Percentiles rank a stretch among this genome's conserved stretches.
Conservation (phyloP, 2,113 vertebrate genomes). For the Cephalopterus ornatus region DNA sequence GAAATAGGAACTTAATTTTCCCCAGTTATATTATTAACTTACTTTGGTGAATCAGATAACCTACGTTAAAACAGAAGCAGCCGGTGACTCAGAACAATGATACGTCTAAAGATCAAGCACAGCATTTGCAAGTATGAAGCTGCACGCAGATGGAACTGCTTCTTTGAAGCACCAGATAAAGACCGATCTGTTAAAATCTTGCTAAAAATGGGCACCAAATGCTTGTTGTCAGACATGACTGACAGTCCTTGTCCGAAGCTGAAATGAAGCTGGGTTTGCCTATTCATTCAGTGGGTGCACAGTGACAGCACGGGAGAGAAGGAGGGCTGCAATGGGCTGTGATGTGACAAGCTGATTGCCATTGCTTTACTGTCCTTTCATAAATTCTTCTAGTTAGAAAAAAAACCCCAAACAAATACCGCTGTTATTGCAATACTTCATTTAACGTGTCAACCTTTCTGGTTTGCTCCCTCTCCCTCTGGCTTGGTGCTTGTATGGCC, state of each 20-base stretch:
- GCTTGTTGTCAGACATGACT: slow-evolving; percentile 60
- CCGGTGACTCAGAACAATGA: slow-evolving; percentile 28
- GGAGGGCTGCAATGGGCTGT: background rate
- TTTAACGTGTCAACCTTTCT: background rate
- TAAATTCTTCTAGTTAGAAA: background rate
- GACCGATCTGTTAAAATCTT: slow-evolving; percentile 46
- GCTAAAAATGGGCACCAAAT: slow-evolving; percentile 54
- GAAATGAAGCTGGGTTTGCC: slow-evolving; percentile 32
- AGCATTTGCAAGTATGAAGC: background rate
- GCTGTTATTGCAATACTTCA: background rate
- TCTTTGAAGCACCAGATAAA: slow-evolving; percentile 47
- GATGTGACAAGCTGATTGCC: background rate
- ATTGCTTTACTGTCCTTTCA: background rate
- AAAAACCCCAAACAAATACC: background rate
- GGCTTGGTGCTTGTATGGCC: background rate
- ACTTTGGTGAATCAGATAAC: slow-evolving; percentile 43
- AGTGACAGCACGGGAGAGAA: background rate
- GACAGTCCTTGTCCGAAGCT: slow-evolving; percentile 15
- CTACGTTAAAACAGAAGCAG: slow-evolving; percentile 15
- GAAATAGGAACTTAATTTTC: slow-evolving; percentile 34
- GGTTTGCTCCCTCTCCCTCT: background rate
- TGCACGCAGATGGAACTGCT: slow-evolving; percentile 25
- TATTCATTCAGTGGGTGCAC: slow-evolving; percentile 5
- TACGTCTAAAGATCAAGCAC: background rate
- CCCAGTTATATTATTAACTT: slow-evolving; percentile 36